A percentile compares a stretch with the other conserved stretches of the same genome.
Conservation (phyloP, 2,113 vertebrate species). For the Tupaia tana region DNA sequence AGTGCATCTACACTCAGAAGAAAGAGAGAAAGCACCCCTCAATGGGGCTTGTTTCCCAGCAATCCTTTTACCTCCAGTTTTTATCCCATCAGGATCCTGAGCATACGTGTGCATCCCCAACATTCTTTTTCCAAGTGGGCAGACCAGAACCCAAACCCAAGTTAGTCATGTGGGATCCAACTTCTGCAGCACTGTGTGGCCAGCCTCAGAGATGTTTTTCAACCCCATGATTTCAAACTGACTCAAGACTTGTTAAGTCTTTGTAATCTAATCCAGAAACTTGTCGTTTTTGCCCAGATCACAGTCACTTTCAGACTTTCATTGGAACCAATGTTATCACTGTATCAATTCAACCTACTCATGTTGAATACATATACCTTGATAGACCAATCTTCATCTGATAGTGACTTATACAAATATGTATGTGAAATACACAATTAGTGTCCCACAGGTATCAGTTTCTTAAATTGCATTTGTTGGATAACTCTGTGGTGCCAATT, state of each 20-base stretch:
- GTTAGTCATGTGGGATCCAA: too few species aligned
- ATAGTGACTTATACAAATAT: neutral
- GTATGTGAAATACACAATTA: neutral
- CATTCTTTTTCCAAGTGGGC: too few species aligned
- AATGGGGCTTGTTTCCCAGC: too few species aligned
- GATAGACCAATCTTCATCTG: neutral
- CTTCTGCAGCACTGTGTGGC: too few species aligned
- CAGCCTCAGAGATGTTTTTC: neutral
- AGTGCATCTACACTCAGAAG: too few species aligned
- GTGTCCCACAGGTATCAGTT: neutral
- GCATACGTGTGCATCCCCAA: too few species aligned
- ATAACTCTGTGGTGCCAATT: neutral
- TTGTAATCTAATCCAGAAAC: neutral
- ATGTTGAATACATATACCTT: neutral
- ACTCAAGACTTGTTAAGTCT: neutral
- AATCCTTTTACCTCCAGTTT: too few species aligned
- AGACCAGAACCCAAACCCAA: too few species aligned
- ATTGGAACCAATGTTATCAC: neutral
- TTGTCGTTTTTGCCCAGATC: neutral
- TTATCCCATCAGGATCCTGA: too few species aligned
- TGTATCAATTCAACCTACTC: neutral
- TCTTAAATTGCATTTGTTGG: neutral
- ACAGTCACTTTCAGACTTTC: neutral
- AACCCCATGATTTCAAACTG: neutral
- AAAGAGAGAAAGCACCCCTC: too few species aligned